Evolutionary conservation across 1,140 invertebrate genomes (phyloP).

Genomic region (Conus betulinus): DNA sequence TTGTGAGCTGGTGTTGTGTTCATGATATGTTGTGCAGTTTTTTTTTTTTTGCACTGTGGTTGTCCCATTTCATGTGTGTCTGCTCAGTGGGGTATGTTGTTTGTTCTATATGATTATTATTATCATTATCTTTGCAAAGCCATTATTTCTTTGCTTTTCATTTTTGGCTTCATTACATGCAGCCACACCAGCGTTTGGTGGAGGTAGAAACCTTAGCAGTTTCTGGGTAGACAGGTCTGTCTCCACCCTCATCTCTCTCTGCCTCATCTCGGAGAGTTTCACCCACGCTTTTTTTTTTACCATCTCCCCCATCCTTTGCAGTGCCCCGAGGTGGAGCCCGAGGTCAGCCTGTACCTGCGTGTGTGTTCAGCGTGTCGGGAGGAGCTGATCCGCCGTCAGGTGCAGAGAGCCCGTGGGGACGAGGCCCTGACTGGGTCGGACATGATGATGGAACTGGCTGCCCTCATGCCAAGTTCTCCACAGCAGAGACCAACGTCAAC

Average conservation of each 20-base stretch:
- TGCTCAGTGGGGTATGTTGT: no score
- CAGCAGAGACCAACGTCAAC: slow-evolving; percentile 42
- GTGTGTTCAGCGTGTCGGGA: slow-evolving; percentile 59
- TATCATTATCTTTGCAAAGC: no score
- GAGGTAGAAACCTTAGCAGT: no score
- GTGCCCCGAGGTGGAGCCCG: slow-evolving; percentile 66
- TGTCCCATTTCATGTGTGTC: no score
- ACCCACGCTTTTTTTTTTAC: background rate
- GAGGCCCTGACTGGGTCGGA: slow-evolving; percentile 32
- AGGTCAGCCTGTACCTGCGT: slow-evolving; percentile 61
- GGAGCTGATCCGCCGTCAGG: slow-evolving; percentile 51
- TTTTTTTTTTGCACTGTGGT: no score
- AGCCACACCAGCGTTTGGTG: no score
- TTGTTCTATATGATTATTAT: no score
- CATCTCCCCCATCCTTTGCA: slow-evolving; percentile 34
- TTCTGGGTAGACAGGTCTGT: no score
- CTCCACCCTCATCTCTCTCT: background rate
- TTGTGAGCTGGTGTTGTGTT: no score
- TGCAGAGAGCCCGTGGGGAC: slow-evolving; percentile 39
- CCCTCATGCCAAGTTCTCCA: slow-evolving; percentile 34
- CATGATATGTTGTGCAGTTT: no score
- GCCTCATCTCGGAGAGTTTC: background rate
- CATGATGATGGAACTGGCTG: slow-evolving; percentile 39
- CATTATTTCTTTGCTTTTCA: no score
- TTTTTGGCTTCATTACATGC: no score